Percentiles rank a stretch among this genome's conserved stretches.
Evolutionary conservation across 2,797 vertebrate species (phyloP).

Genomic region (Staurois parvus): DNA sequence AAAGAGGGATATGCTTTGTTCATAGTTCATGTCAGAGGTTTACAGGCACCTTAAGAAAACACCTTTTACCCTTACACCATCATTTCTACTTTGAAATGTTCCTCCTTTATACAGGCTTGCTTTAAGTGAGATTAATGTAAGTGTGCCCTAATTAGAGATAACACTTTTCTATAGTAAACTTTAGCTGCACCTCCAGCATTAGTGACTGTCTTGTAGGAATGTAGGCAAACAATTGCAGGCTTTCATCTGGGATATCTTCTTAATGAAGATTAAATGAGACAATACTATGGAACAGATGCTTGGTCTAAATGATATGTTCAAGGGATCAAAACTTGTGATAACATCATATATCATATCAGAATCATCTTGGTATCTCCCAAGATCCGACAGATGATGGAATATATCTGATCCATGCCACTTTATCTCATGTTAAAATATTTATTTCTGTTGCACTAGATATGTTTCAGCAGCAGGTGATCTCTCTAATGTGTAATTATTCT

Average conservation of each 20-base stretch:
- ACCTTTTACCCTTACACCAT: too few species aligned
- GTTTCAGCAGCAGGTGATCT: constrained; percentile 50
- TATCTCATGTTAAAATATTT: constrained; percentile 37
- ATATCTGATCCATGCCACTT: not conserved
- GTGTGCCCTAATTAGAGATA: not conserved
- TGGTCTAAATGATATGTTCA: constrained; percentile 48
- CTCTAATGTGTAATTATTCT: constrained; percentile 47
- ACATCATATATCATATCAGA: constrained; percentile 44
- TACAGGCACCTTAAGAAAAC: too few species aligned
- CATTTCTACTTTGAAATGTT: too few species aligned
- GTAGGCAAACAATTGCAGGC: not conserved
- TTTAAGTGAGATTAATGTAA: too few species aligned
- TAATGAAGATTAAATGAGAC: constrained; percentile 59
- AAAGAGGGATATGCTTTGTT: too few species aligned
- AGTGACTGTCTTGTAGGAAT: constrained; percentile 7
- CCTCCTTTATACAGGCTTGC: too few species aligned
- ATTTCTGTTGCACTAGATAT: not conserved
- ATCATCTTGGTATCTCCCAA: constrained; percentile 26
- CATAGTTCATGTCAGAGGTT: too few species aligned
- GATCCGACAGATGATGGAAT: constrained; percentile 14
- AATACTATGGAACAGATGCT: constrained; percentile 50
- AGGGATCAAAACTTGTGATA: constrained; percentile 34
- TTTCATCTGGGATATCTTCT: constrained; percentile 31
- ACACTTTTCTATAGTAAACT: not conserved
- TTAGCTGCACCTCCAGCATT: not conserved